Conservation (phyloP, 2,888 invertebrate species). For the Beris morrisii region DNA sequence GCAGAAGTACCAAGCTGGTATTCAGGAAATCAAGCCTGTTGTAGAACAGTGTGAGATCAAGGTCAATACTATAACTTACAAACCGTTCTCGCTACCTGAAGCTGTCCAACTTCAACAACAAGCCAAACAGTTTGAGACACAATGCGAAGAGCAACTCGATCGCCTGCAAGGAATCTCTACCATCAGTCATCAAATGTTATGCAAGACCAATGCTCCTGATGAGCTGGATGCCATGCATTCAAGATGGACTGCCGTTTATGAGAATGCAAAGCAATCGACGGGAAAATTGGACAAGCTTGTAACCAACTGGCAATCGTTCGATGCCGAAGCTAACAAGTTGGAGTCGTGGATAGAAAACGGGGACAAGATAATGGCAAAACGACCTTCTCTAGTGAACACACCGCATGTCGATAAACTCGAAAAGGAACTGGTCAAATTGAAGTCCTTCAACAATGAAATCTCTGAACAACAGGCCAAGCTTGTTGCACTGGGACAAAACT, state of each 20-base stretch:
- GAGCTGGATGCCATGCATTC: constrained; percentile 83
- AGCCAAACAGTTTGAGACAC: constrained; percentile 71
- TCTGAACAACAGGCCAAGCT: constrained; percentile 83
- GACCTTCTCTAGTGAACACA: constrained; percentile 65
- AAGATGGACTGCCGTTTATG: constrained; percentile 82
- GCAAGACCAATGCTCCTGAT: constrained; percentile 76
- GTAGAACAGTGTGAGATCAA: constrained; percentile 85
- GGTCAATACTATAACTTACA: constrained; percentile 62
- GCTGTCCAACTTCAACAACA: constrained; percentile 76
- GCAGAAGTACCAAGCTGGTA: constrained; percentile 79
- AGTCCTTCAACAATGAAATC: constrained; percentile 81
- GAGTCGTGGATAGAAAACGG: constrained; percentile 75
- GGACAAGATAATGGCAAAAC: constrained; percentile 63
- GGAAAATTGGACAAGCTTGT: constrained; percentile 78
- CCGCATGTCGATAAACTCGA: constrained; percentile 76
- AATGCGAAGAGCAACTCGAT: constrained; percentile 75
- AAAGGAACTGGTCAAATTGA: constrained; percentile 72
- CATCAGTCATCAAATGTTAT: constrained; percentile 74
- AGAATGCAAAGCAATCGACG: constrained; percentile 75
- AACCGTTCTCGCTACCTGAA: constrained; percentile 77
- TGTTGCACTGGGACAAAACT: constrained; percentile 75
- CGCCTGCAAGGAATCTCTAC: constrained; percentile 73
- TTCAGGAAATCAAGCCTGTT: constrained; percentile 84
- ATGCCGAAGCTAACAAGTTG: constrained; percentile 73
- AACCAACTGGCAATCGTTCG: constrained; percentile 79